Base-by-base conservation (phyloP, 2,888 invertebrate species). In the Lymantria dispar region DNA sequence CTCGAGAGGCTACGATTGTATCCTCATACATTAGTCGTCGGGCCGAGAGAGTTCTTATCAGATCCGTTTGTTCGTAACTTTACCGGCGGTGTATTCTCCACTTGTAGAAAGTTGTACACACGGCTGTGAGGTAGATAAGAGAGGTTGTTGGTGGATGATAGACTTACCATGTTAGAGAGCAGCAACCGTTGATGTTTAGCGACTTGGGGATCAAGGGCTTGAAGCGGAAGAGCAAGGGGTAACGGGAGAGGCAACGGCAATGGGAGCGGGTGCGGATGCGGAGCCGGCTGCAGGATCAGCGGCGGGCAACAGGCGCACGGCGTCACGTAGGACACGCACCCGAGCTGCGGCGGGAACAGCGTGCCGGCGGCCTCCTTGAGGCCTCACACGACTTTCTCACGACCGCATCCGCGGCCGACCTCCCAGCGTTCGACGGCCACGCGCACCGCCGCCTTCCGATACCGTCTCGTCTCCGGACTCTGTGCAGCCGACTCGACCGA, bases 161-260 rank as follows among this genome's bases (percentile, higher is more conserved):
- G 74, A 88, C 88, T 91, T 83, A 91, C 91, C 91, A 91, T 91
- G 87, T 91, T 91, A 84, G 91, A 90, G 90, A 91, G 90, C 89
- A 89, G 90, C 85, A 88, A 82, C 64, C 88, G 83, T 74, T 88
- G 90, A 76, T 88, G 88, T 84, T 91, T 91, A 86, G 83, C 88
- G 79, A 87, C 71, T 83, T 90, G 89, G 64, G 87, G 85, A 67
- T 90, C 90, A 75, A 89, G 80, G 81, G 87, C 76, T 81, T 87
- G 89, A 85, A 91, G 78, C 68, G 90, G 91, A 70, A 85, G 83
- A 64, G 91, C 86, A 59, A 90, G 79, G 74, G 86, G 86, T 78
- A 85, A 81, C 78, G 83, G 91, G 72, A 88, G 88, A 70, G 89
- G 89, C 82, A 88, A 67, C 64, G 85, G 83, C 76, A 87, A 71